Evolutionary conservation across 2,888 invertebrate species (phyloP).

Genomic region (Bembecia ichneumoniformis): DNA sequence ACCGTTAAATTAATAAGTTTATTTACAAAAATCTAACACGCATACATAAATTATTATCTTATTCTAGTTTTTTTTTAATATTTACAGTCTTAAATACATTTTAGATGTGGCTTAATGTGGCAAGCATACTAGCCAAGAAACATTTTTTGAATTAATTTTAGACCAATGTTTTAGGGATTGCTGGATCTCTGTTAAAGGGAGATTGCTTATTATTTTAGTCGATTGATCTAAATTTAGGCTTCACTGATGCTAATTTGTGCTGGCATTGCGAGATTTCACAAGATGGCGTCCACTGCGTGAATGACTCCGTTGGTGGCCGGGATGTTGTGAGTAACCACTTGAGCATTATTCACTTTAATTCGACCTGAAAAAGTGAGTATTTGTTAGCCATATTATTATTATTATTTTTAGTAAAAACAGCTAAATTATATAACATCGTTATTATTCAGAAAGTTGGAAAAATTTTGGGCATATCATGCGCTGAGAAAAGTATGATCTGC

Average conservation of each 20-base stretch:
- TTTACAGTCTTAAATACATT: conserved; percentile 58
- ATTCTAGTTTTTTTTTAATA: conserved; percentile 43
- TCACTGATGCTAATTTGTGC: conserved; percentile 48
- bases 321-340: conserved; percentile 86
- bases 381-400: too few relatives aligned
- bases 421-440: too few relatives aligned
- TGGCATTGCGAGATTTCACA: conserved; percentile 23
- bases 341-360: conserved; percentile 86
- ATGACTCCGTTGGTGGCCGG: conserved; percentile 91
- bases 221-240: conserved; percentile 22
- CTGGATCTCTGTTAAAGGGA: not conserved
- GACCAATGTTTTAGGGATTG: too few relatives aligned
- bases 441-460: too few relatives aligned
- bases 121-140: not conserved
- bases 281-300: conserved; percentile 81
- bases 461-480: too few relatives aligned
- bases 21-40: conserved; percentile 57
- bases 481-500: too few relatives aligned
- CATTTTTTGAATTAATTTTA: too few relatives aligned
- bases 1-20: conserved; percentile 28
- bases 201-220: not conserved
- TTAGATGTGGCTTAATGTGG: not conserved
- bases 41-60: conserved; percentile 62
- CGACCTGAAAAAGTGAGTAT: conserved; percentile 73
- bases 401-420: too few relatives aligned